phyloP scores from a whole-genome alignment of 2,797 vertebrate species.

The Chlorospingus semifuscus region DNA sequence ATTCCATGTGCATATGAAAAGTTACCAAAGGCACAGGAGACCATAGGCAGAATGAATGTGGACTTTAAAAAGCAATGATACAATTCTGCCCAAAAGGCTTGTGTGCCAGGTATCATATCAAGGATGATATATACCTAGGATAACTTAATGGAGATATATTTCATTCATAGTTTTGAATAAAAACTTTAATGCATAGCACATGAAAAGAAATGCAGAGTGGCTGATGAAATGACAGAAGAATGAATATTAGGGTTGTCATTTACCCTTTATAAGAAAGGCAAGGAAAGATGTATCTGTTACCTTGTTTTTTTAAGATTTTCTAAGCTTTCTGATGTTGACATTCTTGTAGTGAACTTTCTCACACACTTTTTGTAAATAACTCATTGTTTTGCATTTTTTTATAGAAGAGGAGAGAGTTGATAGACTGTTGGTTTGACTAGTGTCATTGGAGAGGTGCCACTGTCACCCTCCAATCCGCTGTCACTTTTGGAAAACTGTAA shows the following conservation, averaged over 20 bases:
- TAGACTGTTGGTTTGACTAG: too few species aligned
- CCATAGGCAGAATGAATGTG: neutral
- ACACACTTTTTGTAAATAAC: too few species aligned
- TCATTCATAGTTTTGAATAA: neutral
- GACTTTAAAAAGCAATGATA: neutral
- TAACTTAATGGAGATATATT: neutral
- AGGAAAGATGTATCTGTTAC: neutral
- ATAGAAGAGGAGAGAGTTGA: too few species aligned
- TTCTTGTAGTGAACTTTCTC: too few species aligned
- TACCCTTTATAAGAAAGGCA: neutral
- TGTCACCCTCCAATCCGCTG: too few species aligned
- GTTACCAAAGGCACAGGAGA: neutral
- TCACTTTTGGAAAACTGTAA: too few species aligned
- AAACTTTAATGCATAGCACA: neutral
- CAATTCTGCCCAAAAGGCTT: neutral
- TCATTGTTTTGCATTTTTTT: too few species aligned
- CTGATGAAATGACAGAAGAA: neutral
- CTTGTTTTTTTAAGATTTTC: too few species aligned
- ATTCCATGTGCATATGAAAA: neutral
- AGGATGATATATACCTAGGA: neutral
- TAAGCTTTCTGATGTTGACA: too few species aligned
- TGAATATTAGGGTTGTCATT: neutral
- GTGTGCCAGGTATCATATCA: neutral
- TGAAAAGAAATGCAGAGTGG: neutral
- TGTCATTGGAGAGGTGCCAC: too few species aligned